A percentile compares a stretch with the other conserved stretches of the same genome.
phyloP scores from a whole-genome alignment of 2,113 vertebrate species.

The Dascyllus trimaculatus region DNA sequence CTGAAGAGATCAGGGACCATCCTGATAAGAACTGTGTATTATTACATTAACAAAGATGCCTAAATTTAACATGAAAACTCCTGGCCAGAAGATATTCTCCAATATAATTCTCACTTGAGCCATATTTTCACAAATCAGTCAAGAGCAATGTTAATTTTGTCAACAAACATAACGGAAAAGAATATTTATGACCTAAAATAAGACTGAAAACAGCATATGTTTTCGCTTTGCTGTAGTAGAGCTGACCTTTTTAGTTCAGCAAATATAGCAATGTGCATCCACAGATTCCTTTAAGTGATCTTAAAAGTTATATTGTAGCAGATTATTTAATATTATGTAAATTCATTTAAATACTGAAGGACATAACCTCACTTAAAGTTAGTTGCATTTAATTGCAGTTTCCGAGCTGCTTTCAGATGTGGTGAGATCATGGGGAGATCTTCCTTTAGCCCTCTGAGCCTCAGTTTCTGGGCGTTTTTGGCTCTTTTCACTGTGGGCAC shows the following conservation, averaged over 20 bases:
- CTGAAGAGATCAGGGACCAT: background rate
- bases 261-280: too few relatives aligned
- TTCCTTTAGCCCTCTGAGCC: background rate
- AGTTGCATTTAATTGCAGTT: background rate
- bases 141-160: background rate
- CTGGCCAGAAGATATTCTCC: background rate
- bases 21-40: background rate
- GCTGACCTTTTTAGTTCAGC: background rate
- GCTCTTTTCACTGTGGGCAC: too few relatives aligned
- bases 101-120: background rate
- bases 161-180: background rate
- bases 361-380: too few relatives aligned
- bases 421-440: background rate
- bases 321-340: background rate
- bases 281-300: too few relatives aligned
- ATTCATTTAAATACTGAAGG: too few relatives aligned
- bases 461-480: too few relatives aligned
- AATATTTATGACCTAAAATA: background rate
- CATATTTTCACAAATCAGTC: constrained; percentile 1
- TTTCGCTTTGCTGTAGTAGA: background rate
- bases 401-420: background rate
- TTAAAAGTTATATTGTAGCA: background rate
- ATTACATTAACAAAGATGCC: background rate
- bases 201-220: background rate
- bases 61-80: background rate